A percentile compares a stretch with the other conserved stretches of the same genome.
Evolutionary conservation across 37 sponge, comb jelly and placozoan species (phyloP).

Genomic region (Ephydatia muelleri): DNA sequence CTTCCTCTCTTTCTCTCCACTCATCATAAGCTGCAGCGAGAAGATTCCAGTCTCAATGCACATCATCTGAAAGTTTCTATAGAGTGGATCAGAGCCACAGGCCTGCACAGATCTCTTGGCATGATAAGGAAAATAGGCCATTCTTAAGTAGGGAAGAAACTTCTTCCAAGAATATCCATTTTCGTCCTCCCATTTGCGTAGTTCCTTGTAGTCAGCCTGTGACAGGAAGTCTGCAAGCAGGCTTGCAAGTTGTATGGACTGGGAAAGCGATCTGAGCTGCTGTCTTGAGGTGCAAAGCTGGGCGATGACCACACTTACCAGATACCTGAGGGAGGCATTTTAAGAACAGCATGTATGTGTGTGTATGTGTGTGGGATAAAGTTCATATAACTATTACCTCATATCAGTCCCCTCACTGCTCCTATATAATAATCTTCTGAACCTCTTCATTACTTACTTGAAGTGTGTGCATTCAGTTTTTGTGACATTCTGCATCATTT

Average conservation of each 20-base stretch:
- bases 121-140: conserved; percentile 18
- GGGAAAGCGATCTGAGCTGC: background rate
- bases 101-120: background rate
- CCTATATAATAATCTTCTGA: too few relatives aligned
- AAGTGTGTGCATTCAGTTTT: background rate
- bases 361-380: background rate
- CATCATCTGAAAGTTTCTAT: background rate
- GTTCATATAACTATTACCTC: too few relatives aligned
- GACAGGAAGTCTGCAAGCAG: conserved; percentile 23
- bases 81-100: background rate
- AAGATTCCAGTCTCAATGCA: background rate
- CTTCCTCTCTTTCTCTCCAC: background rate
- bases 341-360: background rate
- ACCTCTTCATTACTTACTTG: background rate
- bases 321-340: conserved; percentile 18
- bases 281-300: conserved; percentile 8
- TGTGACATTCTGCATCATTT: background rate
- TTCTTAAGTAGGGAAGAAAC: conserved; percentile 14
- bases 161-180: conserved; percentile 39
- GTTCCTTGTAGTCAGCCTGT: background rate
- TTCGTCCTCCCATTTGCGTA: conserved; percentile 14
- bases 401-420: too few relatives aligned
- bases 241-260: background rate
- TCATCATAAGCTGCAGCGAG: background rate
- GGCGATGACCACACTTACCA: conserved; percentile 22